phyloP scores from a whole-genome alignment of 2,113 vertebrate genomes.

The Argyrosomus japonicus region DNA sequence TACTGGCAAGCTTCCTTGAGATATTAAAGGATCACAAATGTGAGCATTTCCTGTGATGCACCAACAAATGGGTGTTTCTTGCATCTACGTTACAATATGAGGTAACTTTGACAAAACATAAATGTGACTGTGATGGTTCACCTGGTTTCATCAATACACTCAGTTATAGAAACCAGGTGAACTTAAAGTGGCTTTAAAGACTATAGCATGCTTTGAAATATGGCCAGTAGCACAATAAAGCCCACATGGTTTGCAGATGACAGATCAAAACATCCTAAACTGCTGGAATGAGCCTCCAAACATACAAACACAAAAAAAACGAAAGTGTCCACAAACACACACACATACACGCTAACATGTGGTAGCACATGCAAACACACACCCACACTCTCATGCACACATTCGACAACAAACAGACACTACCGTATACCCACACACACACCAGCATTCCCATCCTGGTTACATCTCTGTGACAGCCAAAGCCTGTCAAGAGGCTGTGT shows the following conservation, averaged over 20 bases:
- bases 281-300: neutral
- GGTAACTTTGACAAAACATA: neutral
- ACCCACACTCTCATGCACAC: neutral
- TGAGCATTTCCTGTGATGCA: neutral
- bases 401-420: constrained; percentile 23
- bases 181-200: neutral
- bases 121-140: neutral
- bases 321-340: neutral
- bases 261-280: constrained; percentile 1
- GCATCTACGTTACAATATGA: neutral
- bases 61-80: neutral
- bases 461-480: constrained; percentile 63
- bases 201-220: neutral
- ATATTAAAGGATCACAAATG: neutral
- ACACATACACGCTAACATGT: constrained; percentile 12
- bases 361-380: constrained; percentile 13
- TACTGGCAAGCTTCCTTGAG: neutral
- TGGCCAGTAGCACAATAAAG: neutral
- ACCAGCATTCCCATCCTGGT: constrained; percentile 41
- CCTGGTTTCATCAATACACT: too few relatives aligned
- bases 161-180: neutral
- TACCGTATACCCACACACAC: constrained; percentile 37
- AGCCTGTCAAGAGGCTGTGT: constrained; percentile 59
- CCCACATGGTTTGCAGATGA: neutral
- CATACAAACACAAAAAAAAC: neutral